These are phyloP conservation scores for Colistium nudipinnis DNA, from an alignment of 2,113 vertebrate species.

Conservation along the genomic window DNA sequence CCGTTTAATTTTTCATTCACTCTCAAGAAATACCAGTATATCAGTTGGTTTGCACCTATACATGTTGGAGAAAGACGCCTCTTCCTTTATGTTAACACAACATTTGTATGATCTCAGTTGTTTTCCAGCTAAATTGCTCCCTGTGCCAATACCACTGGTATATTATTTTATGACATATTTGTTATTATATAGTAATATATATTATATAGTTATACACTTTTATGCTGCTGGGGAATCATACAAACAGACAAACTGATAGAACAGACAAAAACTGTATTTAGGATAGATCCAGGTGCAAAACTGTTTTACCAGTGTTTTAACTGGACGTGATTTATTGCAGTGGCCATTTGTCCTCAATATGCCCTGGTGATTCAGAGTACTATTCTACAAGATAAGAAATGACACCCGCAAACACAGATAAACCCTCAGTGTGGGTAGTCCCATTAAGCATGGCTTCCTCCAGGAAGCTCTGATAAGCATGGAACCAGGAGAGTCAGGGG, in stretches of 20 bases:
- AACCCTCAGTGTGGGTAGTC: slow-evolving; percentile 33
- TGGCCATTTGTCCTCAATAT: slow-evolving; percentile 54
- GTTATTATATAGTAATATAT: too few relatives aligned
- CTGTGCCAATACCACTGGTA: slow-evolving; percentile 22
- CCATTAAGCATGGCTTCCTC: slow-evolving; percentile 48
- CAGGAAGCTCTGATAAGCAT: slow-evolving; percentile 35
- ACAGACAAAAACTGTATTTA: background rate
- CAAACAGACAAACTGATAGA: background rate
- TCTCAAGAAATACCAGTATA: background rate
- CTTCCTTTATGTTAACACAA: background rate
- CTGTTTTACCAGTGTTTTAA: slow-evolving; percentile 1
- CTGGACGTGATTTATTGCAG: slow-evolving; percentile 51
- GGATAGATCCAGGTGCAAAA: background rate
- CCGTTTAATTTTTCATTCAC: background rate
- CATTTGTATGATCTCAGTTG: background rate
- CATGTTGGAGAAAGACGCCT: background rate
- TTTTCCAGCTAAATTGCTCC: background rate
- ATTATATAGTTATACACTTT: too few relatives aligned
- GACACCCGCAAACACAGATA: slow-evolving; percentile 60
- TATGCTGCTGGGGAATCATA: too few relatives aligned
- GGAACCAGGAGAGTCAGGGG: background rate
- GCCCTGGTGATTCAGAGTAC: slow-evolving; percentile 49
- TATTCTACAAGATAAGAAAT: slow-evolving; percentile 68
- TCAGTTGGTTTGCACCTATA: background rate
- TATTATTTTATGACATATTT: too few relatives aligned